phyloP scores from a whole-genome alignment of 1,140 invertebrate genomes.

The Drosophila parvula region DNA sequence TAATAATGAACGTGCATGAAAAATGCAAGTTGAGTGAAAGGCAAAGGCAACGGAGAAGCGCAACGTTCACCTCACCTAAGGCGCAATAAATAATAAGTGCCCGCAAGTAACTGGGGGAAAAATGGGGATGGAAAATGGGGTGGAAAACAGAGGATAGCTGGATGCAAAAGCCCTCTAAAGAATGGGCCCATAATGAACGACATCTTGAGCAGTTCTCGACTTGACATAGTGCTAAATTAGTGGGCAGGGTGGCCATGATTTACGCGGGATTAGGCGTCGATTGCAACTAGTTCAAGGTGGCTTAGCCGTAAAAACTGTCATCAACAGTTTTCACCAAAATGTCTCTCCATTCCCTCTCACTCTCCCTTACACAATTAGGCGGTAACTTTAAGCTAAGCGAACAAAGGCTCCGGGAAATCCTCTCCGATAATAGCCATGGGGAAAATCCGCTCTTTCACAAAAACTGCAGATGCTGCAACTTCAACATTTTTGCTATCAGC shows the following conservation, averaged over 20 bases:
- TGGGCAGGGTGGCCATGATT: conserved; percentile 57
- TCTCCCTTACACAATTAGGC: not conserved
- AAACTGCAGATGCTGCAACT: conserved; percentile 70
- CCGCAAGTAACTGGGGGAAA: conserved; percentile 20
- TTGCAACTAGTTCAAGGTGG: conserved; percentile 37
- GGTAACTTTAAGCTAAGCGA: conserved; percentile 19
- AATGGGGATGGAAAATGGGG: not conserved
- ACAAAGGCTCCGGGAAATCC: conserved; percentile 49
- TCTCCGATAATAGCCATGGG: conserved; percentile 54
- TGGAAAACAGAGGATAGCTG: not conserved
- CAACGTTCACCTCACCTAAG: conserved; percentile 74
- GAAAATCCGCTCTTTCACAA: conserved; percentile 51
- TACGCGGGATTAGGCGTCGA: conserved; percentile 38
- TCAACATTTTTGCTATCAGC: conserved; percentile 8
- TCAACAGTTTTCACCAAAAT: conserved; percentile 3
- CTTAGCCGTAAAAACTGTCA: conserved; percentile 20
- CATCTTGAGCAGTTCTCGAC: conserved; percentile 66
- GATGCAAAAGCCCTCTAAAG: conserved; percentile 26
- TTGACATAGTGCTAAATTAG: conserved; percentile 81
- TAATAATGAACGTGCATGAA: conserved; percentile 82
- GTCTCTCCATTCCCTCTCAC: not conserved
- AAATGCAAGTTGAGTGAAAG: conserved; percentile 78
- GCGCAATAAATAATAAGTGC: conserved; percentile 80
- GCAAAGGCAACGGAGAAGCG: conserved; percentile 35
- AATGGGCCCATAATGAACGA: conserved; percentile 78